These are phyloP conservation scores for Adelges cooleyi DNA, from an alignment of 1,140 invertebrate genomes.

Conservation along the genomic window DNA sequence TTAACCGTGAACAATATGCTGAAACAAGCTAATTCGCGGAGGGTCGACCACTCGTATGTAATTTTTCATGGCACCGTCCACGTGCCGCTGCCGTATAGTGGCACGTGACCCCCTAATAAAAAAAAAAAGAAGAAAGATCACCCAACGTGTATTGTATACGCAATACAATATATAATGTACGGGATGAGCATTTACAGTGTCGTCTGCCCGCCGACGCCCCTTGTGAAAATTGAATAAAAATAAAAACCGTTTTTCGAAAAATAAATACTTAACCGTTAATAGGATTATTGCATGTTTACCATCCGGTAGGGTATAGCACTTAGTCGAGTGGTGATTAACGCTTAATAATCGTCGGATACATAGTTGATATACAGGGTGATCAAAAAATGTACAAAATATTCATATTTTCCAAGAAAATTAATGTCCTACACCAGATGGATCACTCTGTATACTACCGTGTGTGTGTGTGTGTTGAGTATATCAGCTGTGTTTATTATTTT, in stretches of 20 bases:
- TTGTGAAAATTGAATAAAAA: neutral
- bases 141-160: no score
- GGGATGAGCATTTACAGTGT: neutral
- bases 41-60: conserved; percentile 4
- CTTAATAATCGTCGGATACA: no score
- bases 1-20: conserved; percentile 27
- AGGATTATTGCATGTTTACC: neutral
- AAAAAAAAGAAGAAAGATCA: no score
- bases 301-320: neutral
- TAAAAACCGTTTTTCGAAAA: neutral
- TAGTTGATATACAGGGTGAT: no score
- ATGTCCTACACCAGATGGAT: no score
- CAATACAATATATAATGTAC: no score
- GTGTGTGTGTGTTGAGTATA: no score
- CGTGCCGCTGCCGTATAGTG: neutral
- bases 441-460: no score
- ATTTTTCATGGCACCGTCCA: neutral
- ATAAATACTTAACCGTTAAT: neutral
- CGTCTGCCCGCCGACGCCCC: neutral
- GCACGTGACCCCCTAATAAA: no score
- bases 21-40: conserved; percentile 20
- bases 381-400: no score
- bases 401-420: no score
- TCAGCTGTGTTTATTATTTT: no score
- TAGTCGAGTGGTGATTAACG: neutral